Base-by-base conservation (phyloP, 2,797 vertebrate species). In the Peromyscus eremicus region DNA sequence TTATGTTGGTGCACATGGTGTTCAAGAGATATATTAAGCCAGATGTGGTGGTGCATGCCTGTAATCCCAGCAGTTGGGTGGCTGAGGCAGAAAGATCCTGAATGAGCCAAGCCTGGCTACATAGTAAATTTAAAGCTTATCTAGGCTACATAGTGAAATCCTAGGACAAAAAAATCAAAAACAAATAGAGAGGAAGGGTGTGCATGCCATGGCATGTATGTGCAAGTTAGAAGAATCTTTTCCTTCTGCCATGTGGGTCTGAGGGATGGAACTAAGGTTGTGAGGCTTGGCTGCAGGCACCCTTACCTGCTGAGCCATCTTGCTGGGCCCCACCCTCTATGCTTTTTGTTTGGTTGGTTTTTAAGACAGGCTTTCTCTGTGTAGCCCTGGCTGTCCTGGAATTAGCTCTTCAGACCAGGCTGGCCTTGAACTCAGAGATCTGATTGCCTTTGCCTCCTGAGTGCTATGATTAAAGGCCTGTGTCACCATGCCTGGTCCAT, bases 11-110 rank as follows among this genome's bases (percentile, higher is more conserved):
- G 14, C 0, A 40, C 34, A 66, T 84, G 16, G 4, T 92, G 86
- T 81, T 92, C 84, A 96, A 86, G 81, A 91, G 71, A 62, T 57
- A 66, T 86, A 46, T 64, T 92, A 49, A 89, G 75, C 57, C 32
- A 64, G 12, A 49, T n/a, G 40, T 77, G 13, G 13, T 43, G 57
- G 21, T 75, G 32, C 32, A 32, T 32, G 25, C 52, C 52, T 62
- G 27, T 75, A 43, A 75, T 75, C 25, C 6, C 70, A 89, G 70
- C 10, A 60, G 11, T 60, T 60, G n/a, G 37, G 10, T 32, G 27
- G 70, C 86, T 88, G 70, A 73, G n/a, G 52, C n/a, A 60, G 52
- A 43, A 75, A 17, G n/a, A 32, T 73, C 25, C 43, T 55, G 49
- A 88, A 14, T 57, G n/a, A 73, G n/a, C 27, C 12, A 10, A 57